Evolutionary conservation across 2,113 vertebrate species (phyloP).

Genomic region (Pollimyrus isidori): DNA sequence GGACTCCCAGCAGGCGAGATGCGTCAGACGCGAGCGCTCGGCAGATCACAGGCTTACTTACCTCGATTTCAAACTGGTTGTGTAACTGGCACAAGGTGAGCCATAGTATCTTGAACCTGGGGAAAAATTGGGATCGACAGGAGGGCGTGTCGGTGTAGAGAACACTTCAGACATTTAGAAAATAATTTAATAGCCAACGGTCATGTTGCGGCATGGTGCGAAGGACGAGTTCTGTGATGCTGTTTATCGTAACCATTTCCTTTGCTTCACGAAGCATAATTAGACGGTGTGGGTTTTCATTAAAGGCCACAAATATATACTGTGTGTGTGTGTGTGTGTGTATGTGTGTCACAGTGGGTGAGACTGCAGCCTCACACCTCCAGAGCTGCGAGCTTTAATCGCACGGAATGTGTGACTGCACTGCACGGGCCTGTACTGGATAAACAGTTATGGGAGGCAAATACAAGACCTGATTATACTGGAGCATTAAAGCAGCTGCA

Average conservation of each 20-base stretch:
- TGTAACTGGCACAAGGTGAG: constrained; percentile 91
- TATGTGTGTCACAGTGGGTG: background rate
- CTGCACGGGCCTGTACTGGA: background rate
- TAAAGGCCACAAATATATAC: background rate
- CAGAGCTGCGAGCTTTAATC: background rate
- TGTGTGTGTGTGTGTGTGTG: background rate
- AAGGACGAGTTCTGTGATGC: background rate
- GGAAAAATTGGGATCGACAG: constrained; percentile 21
- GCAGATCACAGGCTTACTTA: constrained; percentile 59
- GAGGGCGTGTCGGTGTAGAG: background rate
- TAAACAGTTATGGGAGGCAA: background rate
- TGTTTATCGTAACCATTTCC: background rate
- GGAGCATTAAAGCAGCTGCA: background rate
- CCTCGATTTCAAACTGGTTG: constrained; percentile 90
- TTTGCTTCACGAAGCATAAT: background rate
- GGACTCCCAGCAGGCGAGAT: background rate
- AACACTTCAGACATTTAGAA: background rate
- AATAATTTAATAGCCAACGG: background rate
- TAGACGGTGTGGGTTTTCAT: background rate
- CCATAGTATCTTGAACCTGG: constrained; percentile 91
- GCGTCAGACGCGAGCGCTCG: background rate
- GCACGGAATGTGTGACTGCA: background rate
- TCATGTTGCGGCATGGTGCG: background rate
- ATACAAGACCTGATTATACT: background rate
- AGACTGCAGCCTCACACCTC: background rate